Conservation (phyloP, 2,113 vertebrate species). For the Lamprologus callipterus region DNA sequence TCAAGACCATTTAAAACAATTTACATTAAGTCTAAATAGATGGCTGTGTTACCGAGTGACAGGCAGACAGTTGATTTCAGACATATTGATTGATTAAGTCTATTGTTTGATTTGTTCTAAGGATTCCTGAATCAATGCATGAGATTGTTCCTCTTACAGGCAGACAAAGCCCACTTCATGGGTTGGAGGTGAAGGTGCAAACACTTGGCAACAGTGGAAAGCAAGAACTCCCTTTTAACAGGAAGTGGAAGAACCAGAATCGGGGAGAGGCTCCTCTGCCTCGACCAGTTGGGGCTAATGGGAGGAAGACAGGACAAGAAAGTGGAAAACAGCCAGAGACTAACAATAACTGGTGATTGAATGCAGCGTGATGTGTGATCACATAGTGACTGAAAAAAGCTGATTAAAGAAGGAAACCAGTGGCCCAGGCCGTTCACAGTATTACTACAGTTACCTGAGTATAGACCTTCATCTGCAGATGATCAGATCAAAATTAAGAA, state of each 20-base stretch:
- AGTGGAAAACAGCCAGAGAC: not conserved
- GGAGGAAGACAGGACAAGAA: not conserved
- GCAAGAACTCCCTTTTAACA: not conserved
- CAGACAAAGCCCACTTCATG: not conserved
- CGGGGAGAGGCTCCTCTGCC: not conserved
- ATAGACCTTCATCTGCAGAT: not conserved
- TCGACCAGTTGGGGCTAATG: not conserved
- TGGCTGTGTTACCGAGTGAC: not conserved
- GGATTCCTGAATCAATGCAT: not conserved
- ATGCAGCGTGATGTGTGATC: not conserved
- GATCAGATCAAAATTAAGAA: not conserved
- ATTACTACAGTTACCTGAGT: accelerated
- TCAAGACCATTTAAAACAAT: not conserved
- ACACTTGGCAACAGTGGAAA: not conserved
- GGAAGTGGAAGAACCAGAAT: not conserved
- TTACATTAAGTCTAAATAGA: not conserved
- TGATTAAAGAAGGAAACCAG: not conserved
- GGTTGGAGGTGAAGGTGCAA: not conserved
- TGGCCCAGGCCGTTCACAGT: not conserved
- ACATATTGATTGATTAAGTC: not conserved
- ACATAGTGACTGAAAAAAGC: not conserved
- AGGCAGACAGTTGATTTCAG: not conserved
- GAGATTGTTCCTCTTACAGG: not conserved
- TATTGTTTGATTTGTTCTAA: not conserved
- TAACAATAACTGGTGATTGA: not conserved